Percentiles rank a stretch among this genome's conserved stretches.
These are phyloP conservation scores for Pachyrhynchus sulphureomaculatus DNA, from an alignment of 1,140 invertebrate species.

Conservation along the genomic window DNA sequence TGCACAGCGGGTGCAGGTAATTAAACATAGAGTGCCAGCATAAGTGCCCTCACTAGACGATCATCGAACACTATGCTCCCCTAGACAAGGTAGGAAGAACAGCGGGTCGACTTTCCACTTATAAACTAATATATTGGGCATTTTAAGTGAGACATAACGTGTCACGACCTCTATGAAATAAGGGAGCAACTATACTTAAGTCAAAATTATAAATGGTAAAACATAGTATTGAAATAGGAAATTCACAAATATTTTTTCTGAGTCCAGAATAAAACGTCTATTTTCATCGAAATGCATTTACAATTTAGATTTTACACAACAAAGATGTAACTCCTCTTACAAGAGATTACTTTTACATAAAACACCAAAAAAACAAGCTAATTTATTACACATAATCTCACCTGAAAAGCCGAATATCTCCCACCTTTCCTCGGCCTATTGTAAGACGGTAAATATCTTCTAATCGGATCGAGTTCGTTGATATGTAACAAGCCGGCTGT, in stretches of 20 bases:
- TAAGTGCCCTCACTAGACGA: conserved; percentile 29
- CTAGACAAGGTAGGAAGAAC: conserved; percentile 26
- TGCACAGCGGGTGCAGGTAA: conserved; percentile 18
- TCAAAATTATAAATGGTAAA: too few species aligned
- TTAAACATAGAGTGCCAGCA: conserved; percentile 22
- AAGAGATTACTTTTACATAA: too few species aligned
- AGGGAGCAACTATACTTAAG: too few species aligned
- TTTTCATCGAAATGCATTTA: too few species aligned
- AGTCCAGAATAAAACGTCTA: too few species aligned
- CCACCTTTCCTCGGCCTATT: conserved; percentile 88
- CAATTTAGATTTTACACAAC: too few species aligned
- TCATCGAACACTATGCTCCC: conserved; percentile 28
- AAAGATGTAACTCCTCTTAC: too few species aligned
- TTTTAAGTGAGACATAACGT: neutral
- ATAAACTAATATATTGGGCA: neutral
- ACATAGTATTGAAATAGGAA: too few species aligned
- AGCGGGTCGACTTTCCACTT: neutral
- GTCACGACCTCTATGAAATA: conserved; percentile 9
- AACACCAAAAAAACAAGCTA: too few species aligned
- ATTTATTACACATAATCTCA: too few species aligned
- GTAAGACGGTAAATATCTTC: conserved; percentile 93
- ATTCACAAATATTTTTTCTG: too few species aligned
- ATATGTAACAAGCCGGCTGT: conserved; percentile 87
- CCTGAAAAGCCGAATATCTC: conserved; percentile 96
- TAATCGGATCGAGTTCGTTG: conserved; percentile 94